A percentile compares a stretch with the other conserved stretches of the same genome.
phyloP scores from a whole-genome alignment of 1,140 invertebrate genomes.

The Zaprionus ornatus region DNA sequence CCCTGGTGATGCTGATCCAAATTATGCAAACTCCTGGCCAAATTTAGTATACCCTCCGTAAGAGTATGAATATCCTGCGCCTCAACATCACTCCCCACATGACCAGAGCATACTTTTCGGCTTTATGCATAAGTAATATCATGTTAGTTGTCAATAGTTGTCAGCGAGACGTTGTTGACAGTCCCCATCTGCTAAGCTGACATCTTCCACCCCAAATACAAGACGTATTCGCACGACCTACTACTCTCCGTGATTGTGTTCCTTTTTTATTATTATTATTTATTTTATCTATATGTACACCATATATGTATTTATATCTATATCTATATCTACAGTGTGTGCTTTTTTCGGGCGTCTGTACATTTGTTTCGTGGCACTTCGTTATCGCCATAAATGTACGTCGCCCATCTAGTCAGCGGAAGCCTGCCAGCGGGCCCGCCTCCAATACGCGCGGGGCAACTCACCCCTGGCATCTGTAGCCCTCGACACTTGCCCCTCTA shows the following conservation, averaged over 20 bases:
- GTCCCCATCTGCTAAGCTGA: slow-evolving; percentile 39
- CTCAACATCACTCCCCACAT: slow-evolving; percentile 39
- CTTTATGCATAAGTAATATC: slow-evolving; percentile 76
- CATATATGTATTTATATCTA: slow-evolving; percentile 20
- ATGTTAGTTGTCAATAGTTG: slow-evolving; percentile 76
- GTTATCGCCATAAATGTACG: slow-evolving; percentile 49
- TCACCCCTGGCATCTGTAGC: neutral
- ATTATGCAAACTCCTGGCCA: too few species aligned
- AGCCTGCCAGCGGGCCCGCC: neutral
- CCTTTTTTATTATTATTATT: slow-evolving; percentile 43
- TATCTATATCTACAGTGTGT: slow-evolving; percentile 13
- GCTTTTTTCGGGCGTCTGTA: slow-evolving; percentile 29
- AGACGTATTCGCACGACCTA: slow-evolving; percentile 12
- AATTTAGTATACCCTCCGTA: too few species aligned
- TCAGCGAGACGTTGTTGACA: slow-evolving; percentile 70
- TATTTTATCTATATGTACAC: slow-evolving; percentile 23
- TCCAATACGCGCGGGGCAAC: neutral
- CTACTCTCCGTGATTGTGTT: slow-evolving; percentile 31
- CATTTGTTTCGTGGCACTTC: slow-evolving; percentile 62
- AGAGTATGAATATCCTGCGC: neutral
- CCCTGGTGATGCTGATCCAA: too few species aligned
- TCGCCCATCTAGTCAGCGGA: slow-evolving; percentile 12
- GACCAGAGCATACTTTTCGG: slow-evolving; percentile 38
- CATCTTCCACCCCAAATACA: neutral
- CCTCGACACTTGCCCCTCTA: slow-evolving; percentile 1